A percentile compares a stretch with the other conserved stretches of the same genome.
Evolutionary conservation across 2,797 vertebrate species (phyloP).

Genomic region (Atherinosoma microstoma): DNA sequence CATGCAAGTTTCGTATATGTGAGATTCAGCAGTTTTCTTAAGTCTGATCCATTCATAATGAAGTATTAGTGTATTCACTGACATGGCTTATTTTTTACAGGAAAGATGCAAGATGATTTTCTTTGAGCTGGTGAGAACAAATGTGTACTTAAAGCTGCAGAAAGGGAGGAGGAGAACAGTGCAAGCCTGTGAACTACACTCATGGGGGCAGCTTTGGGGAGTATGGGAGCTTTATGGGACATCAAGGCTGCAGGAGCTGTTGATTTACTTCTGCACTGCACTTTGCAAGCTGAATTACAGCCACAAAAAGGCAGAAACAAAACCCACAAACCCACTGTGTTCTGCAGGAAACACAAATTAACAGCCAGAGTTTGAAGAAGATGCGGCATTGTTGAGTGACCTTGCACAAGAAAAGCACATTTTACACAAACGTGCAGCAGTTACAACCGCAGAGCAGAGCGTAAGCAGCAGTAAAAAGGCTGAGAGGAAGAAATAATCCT

Average conservation of each 20-base stretch:
- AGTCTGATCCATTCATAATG: too few species aligned
- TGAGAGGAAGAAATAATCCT: slow-evolving; percentile 47
- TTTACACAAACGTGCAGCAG: neutral
- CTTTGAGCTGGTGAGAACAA: slow-evolving; percentile 21
- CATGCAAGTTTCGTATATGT: neutral
- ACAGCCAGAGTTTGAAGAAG: slow-evolving; percentile 5
- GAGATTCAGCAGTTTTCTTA: neutral
- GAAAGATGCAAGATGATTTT: neutral
- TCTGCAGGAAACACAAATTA: slow-evolving; percentile 2
- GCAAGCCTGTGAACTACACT: slow-evolving; percentile 43
- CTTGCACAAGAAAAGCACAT: neutral
- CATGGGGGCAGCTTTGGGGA: slow-evolving; percentile 21
- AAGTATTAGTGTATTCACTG: neutral
- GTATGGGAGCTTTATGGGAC: slow-evolving; percentile 43
- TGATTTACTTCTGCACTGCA: slow-evolving; percentile 48
- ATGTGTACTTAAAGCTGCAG: slow-evolving; percentile 23
- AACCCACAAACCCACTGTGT: slow-evolving; percentile 26
- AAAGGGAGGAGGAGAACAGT: slow-evolving; percentile 19
- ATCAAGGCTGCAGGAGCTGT: slow-evolving; percentile 33
- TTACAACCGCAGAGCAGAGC: slow-evolving; percentile 12
- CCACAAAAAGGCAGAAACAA: slow-evolving; percentile 26
- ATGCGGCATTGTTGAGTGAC: slow-evolving; percentile 12
- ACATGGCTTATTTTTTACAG: neutral
- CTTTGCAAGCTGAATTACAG: slow-evolving; percentile 11
- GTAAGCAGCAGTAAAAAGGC: slow-evolving; percentile 34